phyloP scores from a whole-genome alignment of 2,113 vertebrate species.

The Cyprinodon brontotheroides region DNA sequence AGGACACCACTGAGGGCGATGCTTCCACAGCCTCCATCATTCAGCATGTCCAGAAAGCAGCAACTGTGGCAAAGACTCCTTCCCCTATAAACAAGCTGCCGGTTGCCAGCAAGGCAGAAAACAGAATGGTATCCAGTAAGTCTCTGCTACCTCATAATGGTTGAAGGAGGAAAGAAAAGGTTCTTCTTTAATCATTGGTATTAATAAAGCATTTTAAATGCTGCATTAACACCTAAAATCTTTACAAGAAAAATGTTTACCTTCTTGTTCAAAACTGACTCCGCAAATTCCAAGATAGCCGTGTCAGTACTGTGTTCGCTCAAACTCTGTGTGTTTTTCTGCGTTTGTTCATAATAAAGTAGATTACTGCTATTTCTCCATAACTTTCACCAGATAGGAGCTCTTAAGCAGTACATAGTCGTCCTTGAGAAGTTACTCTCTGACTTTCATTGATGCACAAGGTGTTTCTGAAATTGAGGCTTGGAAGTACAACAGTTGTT shows the following conservation, averaged over 20 bases:
- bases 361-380: too few relatives aligned
- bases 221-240: not conserved
- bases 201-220: not conserved
- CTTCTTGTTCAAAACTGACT: not conserved
- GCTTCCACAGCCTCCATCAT: conserved; percentile 65
- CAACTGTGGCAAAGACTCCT: conserved; percentile 28
- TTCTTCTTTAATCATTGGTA: not conserved
- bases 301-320: too few relatives aligned
- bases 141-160: not conserved
- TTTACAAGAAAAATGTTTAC: not conserved
- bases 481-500: too few relatives aligned
- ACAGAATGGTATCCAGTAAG: conserved; percentile 3
- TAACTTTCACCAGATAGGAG: too few relatives aligned
- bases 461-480: too few relatives aligned
- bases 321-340: too few relatives aligned
- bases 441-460: not conserved
- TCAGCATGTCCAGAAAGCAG: conserved; percentile 71
- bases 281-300: too few relatives aligned
- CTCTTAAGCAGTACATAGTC: too few relatives aligned
- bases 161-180: not conserved
- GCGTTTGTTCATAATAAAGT: too few relatives aligned
- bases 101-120: conserved; percentile 18
- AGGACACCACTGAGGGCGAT: conserved; percentile 62
- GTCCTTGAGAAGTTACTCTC: not conserved
- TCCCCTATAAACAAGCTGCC: conserved; percentile 51